These are phyloP conservation scores for Forbesichthys agassizii DNA, from an alignment of 2,113 vertebrate genomes.

Conservation along the genomic window DNA sequence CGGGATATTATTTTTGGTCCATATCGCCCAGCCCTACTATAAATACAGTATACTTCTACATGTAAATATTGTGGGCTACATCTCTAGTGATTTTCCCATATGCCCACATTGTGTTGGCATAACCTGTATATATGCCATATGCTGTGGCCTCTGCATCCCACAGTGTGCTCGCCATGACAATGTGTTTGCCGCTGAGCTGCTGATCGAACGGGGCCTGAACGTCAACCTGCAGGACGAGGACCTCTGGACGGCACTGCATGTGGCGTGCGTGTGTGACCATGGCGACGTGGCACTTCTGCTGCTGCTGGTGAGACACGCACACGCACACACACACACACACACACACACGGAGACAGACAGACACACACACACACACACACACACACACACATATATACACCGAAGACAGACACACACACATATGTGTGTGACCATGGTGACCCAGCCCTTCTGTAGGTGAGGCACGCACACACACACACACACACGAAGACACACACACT, in stretches of 20 bases:
- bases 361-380: background rate
- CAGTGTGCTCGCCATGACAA: conserved; percentile 96
- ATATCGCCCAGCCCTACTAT: too few relatives aligned
- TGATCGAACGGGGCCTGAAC: conserved; percentile 89
- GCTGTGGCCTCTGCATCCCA: conserved; percentile 17
- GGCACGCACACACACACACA: background rate
- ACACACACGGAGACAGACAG: background rate
- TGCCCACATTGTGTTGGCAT: too few relatives aligned
- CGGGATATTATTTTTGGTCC: too few relatives aligned
- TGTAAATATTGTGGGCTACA: too few relatives aligned
- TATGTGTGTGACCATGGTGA: too few relatives aligned
- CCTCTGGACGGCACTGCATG: conserved; percentile 92
- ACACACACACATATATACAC: background rate
- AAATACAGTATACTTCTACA: too few relatives aligned
- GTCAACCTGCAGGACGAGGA: conserved; percentile 94
- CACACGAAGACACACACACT: background rate
- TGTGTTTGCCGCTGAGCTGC: conserved; percentile 87
- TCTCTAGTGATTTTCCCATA: too few relatives aligned
- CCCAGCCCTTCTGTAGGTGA: background rate
- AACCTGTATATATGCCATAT: too few relatives aligned
- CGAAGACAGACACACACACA: background rate
- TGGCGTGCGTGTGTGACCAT: conserved; percentile 90
- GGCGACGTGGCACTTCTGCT: conserved; percentile 87
- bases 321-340: conserved; percentile 3
- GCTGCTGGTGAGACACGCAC: conserved; percentile 81